Evolutionary conservation across 2,888 invertebrate genomes (phyloP).

Genomic region (Sphinx pinastri): DNA sequence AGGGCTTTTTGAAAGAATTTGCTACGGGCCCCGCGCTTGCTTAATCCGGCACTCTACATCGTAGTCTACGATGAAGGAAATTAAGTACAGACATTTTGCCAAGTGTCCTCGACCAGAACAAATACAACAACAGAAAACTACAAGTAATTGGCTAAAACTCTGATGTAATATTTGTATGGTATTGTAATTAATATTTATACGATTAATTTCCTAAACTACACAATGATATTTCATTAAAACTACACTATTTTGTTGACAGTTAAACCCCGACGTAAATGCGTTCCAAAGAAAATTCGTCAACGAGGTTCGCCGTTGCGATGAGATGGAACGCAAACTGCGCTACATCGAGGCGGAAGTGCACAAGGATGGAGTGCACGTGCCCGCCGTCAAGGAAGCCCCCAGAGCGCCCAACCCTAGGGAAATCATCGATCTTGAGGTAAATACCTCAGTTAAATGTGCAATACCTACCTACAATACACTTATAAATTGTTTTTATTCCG

Average conservation of each 20-base stretch:
- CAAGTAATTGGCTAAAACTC: background rate
- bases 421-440: constrained; percentile 94
- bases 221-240: background rate
- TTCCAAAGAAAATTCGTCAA: constrained; percentile 96
- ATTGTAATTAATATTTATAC: no score
- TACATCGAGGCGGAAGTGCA: constrained; percentile 94
- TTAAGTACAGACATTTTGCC: no score
- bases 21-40: no score
- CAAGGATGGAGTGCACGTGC: constrained; percentile 92
- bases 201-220: no score
- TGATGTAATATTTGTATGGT: no score
- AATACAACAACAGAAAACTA: no score
- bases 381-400: constrained; percentile 89
- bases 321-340: constrained; percentile 94
- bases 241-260: constrained; percentile 75
- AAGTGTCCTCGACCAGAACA: no score
- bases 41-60: no score
- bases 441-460: constrained; percentile 7
- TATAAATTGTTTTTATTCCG: no score
- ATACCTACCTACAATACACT: no score
- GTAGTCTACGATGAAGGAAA: no score
- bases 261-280: constrained; percentile 93
- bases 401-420: constrained; percentile 92
- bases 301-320: constrained; percentile 95
- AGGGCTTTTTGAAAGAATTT: no score